A percentile compares a stretch with the other conserved stretches of the same genome.
phyloP scores from a whole-genome alignment of 2,797 vertebrate genomes.

The Gila robusta region DNA sequence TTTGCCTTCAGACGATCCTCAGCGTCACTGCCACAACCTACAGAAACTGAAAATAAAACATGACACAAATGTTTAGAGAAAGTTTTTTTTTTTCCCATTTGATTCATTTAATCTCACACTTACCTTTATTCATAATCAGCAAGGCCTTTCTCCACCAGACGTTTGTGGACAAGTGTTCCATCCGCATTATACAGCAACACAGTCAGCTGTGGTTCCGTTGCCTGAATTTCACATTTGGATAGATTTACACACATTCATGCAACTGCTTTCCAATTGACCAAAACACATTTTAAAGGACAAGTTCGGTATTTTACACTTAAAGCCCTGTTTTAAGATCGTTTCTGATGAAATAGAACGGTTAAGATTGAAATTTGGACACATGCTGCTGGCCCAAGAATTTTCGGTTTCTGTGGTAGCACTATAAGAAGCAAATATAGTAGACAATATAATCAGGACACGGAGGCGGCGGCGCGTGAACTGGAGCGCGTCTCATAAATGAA shows the following conservation, averaged over 20 bases:
- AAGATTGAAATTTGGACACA: no score
- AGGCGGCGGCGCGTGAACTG: no score
- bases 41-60: background rate
- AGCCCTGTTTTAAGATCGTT: no score
- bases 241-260: background rate
- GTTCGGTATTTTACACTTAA: no score
- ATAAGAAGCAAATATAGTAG: no score
- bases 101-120: background rate
- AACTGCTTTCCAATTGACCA: background rate
- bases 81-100: background rate
- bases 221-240: slow-evolving; percentile 61
- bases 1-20: background rate
- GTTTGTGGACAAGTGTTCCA: slow-evolving; percentile 78
- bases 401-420: no score
- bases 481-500: no score
- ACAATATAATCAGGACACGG: no score
- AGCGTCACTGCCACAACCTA: slow-evolving; percentile 3
- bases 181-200: slow-evolving; percentile 83
- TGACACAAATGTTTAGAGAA: background rate
- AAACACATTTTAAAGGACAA: no score
- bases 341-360: no score
- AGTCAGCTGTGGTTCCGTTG: slow-evolving; percentile 75
- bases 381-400: no score
- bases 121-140: slow-evolving; percentile 79
- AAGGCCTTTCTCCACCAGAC: slow-evolving; percentile 85